A percentile compares a stretch with the other conserved stretches of the same genome.
Conservation (phyloP, 2,797 vertebrate species). For the Scleropages formosus region DNA sequence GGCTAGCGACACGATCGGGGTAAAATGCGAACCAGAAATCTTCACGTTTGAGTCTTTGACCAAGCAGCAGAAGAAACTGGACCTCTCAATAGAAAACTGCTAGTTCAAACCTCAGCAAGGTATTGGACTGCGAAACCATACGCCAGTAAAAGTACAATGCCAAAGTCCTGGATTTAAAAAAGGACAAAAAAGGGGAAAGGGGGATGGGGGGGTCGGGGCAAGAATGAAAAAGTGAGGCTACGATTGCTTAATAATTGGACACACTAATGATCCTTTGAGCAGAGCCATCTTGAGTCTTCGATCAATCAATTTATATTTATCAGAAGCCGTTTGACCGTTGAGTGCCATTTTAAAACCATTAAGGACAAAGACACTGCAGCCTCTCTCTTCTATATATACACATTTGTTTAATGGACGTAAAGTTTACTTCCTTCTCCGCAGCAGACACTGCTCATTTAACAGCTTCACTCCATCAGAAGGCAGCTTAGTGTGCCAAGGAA, state of each 20-base stretch:
- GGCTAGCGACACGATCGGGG: neutral
- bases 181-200: neutral
- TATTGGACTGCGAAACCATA: too few relatives aligned
- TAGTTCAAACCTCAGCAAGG: too few relatives aligned
- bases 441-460: slow-evolving; percentile 63
- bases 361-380: neutral
- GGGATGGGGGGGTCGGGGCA: neutral
- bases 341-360: neutral
- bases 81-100: too few relatives aligned
- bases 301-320: slow-evolving; percentile 23
- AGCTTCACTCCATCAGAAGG: slow-evolving; percentile 60
- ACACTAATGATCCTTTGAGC: neutral
- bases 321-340: neutral
- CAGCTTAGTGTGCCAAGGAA: slow-evolving; percentile 52
- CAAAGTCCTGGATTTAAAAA: neutral
- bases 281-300: neutral
- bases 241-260: slow-evolving; percentile 11
- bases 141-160: too few relatives aligned
- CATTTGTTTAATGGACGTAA: slow-evolving; percentile 36
- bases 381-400: too few relatives aligned
- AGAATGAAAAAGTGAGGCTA: too few relatives aligned
- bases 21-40: neutral
- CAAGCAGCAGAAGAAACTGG: too few relatives aligned
- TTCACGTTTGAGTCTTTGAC: neutral
- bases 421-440: slow-evolving; percentile 51